phyloP scores from a whole-genome alignment of 2,113 vertebrate species.

The Tachycineta bicolor region DNA sequence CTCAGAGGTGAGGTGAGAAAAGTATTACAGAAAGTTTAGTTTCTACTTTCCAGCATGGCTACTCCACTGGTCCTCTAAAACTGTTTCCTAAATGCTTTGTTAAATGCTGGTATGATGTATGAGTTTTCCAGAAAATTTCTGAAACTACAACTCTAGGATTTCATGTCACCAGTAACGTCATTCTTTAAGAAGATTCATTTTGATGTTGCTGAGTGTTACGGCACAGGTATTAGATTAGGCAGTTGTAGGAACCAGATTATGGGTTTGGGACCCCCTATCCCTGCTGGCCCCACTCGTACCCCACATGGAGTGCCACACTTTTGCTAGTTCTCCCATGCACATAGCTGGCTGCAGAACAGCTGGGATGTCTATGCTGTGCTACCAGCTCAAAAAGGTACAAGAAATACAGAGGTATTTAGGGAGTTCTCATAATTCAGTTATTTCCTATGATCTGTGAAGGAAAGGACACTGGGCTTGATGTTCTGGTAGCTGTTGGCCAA shows the following conservation, averaged over 20 bases:
- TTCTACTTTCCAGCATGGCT: neutral
- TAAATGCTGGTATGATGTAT: neutral
- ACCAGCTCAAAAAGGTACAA: neutral
- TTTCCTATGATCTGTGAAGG: neutral
- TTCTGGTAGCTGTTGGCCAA: neutral
- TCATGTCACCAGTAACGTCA: neutral
- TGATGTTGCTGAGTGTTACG: neutral
- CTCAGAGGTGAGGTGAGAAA: neutral
- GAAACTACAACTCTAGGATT: neutral
- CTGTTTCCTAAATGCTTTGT: neutral
- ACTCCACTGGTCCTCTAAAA: neutral
- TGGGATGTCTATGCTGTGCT: neutral
- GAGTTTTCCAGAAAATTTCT: neutral
- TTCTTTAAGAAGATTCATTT: neutral
- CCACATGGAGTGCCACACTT: neutral
- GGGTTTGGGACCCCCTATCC: neutral
- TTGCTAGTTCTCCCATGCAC: neutral
- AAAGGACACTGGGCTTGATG: neutral
- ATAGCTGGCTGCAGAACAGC: neutral
- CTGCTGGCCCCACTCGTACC: neutral
- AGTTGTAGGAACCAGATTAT: neutral
- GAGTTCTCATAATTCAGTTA: neutral
- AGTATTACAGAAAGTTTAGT: neutral
- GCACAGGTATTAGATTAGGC: neutral
- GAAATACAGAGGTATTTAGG: neutral